Base-by-base conservation (phyloP, 2,888 invertebrate species). In the Masnerella sp. region DNA sequence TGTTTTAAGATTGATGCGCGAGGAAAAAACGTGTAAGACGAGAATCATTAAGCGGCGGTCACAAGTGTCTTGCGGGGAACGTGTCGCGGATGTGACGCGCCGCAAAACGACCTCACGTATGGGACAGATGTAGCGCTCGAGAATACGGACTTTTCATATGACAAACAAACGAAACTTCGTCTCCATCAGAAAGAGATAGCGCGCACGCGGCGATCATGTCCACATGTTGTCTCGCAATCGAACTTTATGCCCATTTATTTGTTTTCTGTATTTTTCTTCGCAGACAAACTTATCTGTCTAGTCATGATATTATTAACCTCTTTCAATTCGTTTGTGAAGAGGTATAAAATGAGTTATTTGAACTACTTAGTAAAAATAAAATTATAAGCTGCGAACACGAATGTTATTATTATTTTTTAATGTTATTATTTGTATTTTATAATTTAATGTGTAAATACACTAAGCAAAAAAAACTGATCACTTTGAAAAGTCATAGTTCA, bases 121-220 rank as follows among this genome's bases (percentile, higher is more conserved):
- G 49, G 32, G 34, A 42, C 40, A 34, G 67, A 67, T 62, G 61
- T 51, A 56, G 14, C 36, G 25, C 43, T 56, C 36, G 62, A 68
- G 62, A 51, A 62, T 51, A 38, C 36, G 58, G 40, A 28, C n/a
- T 56, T 67, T 73, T 62, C 72, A 62, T 62, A 68, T 52, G 61
- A 58, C 56, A 73, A 73, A 73, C 72, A 72, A 72, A 72, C 49
- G 59, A 59, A 52, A 65, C 61, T 64, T 59, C 45, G 59, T 72
- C 61, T 54, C 61, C 34, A 51, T 20, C 47, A 34, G 34, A 61
- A 72, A 45, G 32, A 59, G 32, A 65, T 61, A 61, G 54, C 34
- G 51, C 15, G 28, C 59, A 71, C 34, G 28, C 51, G 51, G 71
- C 40, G 64, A 15, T 65, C 15, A 42, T 59, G 36, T 64, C 45